Evolutionary conservation across 2,113 vertebrate genomes (phyloP), one percentile per base, ranked within the genome.

Genomic region (Caracal caracal): DNA sequence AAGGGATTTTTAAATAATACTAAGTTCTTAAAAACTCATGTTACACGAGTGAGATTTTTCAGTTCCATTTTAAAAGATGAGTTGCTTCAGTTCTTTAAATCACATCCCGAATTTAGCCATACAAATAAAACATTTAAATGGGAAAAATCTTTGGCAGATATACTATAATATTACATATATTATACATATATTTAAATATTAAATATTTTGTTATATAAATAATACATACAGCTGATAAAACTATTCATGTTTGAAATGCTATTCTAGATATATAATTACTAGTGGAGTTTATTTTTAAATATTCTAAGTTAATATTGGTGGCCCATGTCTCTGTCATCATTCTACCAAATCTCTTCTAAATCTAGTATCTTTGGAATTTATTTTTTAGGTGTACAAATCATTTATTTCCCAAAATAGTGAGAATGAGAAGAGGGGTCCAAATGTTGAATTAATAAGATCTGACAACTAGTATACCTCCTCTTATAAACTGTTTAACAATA

Each of bases 1-100:
- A 94, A 92, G 20, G 61, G 16, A 85, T 88, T 96, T 94, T 96
- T 88, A 47, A 11, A 68, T 65, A 93, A 83, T 79, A 84, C 13
- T 68, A 40, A 76, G 26, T 92, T 22, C 53, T 89, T 94, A 82
- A 93, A 93, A 88, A 68, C 10, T 40, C n/a, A 70, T 84, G n/a
- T 66, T 96, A 15, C 63, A 93, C 78, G 59, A 94, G 24, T 73
- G 53, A 73, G 12, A 59, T 91, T 81, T 87, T 95, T 85, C 88
- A 61, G 26, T 59, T 37, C 28, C 49, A 15, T 84, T 96, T 96
- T 53, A 56, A 89, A 90, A 85, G 9, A 65, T 68, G 6, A 95
- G 84, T 86, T 56, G 66, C 51, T 78, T 91, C 15, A 66, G 61
- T 88, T 96, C 11, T 71, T 90, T 61, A 94, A 94, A 81, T 86